Evolutionary conservation across 2,113 vertebrate genomes (phyloP), one percentile per base, ranked within the genome.

Genomic region (Carettochelys insculpta): DNA sequence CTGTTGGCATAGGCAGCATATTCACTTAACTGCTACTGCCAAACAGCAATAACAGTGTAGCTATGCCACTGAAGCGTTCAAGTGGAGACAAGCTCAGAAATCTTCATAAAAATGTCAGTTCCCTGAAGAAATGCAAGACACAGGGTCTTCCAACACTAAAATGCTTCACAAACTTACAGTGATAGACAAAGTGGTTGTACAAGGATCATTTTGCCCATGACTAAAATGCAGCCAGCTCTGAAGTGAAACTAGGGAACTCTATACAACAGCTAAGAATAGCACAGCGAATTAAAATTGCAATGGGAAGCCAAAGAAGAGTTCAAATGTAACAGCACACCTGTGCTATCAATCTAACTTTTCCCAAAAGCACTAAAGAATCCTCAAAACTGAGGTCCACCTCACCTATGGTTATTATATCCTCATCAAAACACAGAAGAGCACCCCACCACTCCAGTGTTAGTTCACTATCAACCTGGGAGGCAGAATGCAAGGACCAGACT

Each of bases 151-250:
- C 77, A 48, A 61, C 13, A 14, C 34, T n/a, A 3, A 77, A 79
- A 73, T 25, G 10, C 38, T 73, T 73, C n/a, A 73, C 38, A 73
- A 25, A 43, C 41, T 13, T 25, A 24, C 38, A 43, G 11, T 24
- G 65, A 68, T 68, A 38, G 56, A 20, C 34, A 27, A 73, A 73
- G 68, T 73, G 68, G 41, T 43, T 27, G 10, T 11, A 73, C 4
- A 73, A n/a, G 65, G 9, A 86, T 56, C 80, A n/a, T 27, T 93
- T 61, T 68, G 41, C 53, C 89, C 3, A 79, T 50, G 24, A 89
- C 85, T 91, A 51, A 84, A 89, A 92, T 91, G 20, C 16, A 77
- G 87, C 47, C 27, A 84, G 25, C 22, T 91, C 84, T 83, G 82
- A 10, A 7, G 65, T 10, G 88, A 91, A 92, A 86, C 88, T 47